Evolutionary conservation across 2,888 invertebrate genomes (phyloP).

Genomic region (Tinea trinotella): DNA sequence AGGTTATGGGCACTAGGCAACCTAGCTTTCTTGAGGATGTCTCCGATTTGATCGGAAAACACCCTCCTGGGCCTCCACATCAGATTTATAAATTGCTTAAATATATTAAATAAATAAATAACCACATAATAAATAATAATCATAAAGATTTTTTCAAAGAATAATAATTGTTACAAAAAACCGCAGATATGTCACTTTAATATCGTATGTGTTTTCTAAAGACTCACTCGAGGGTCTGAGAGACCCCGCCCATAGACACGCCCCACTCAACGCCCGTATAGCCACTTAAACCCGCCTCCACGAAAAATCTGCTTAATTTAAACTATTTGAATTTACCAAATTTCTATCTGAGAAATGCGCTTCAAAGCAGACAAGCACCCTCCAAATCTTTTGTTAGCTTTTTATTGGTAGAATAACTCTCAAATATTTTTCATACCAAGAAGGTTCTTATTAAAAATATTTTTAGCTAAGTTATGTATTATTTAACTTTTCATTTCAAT

Average conservation of each 20-base stretch:
- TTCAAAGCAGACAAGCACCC: background rate
- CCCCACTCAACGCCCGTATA: slow-evolving; percentile 43
- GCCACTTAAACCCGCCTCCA: slow-evolving; percentile 23
- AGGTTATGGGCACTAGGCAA: too few species aligned
- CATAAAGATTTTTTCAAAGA: too few species aligned
- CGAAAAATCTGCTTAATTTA: slow-evolving; percentile 21
- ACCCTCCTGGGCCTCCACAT: too few species aligned
- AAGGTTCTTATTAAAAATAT: background rate
- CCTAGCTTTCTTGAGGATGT: too few species aligned
- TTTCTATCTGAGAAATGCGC: slow-evolving; percentile 11
- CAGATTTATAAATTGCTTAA: too few species aligned
- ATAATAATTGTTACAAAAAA: too few species aligned
- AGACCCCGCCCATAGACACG: slow-evolving; percentile 38
- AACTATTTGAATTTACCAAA: slow-evolving; percentile 15
- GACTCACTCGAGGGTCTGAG: slow-evolving; percentile 31
- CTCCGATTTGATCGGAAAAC: too few species aligned
- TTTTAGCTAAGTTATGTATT: background rate
- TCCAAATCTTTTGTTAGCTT: background rate
- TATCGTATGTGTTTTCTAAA: background rate
- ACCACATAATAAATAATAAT: too few species aligned
- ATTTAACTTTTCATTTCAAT: too few species aligned
- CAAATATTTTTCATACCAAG: background rate
- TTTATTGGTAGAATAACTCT: background rate
- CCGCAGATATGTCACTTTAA: too few species aligned
- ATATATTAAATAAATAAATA: too few species aligned